Evolutionary conservation across 2,888 invertebrate genomes (phyloP).

Genomic region (Platycheirus albimanus): DNA sequence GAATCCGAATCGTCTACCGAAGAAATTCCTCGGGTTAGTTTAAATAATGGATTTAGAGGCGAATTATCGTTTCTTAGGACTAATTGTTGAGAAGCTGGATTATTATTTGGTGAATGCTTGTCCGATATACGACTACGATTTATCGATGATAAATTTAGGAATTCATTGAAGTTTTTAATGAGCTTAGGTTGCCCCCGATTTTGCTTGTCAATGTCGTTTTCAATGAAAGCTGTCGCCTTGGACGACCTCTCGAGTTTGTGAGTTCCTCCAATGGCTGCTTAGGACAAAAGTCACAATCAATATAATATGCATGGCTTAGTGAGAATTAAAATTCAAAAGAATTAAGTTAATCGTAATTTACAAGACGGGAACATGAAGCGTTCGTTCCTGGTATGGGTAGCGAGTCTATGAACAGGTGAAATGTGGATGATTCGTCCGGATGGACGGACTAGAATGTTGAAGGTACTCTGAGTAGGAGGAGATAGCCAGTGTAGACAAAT

Average conservation of each 20-base stretch:
- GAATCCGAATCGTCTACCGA: constrained; percentile 84
- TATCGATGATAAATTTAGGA: constrained; percentile 89
- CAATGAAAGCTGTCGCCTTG: constrained; percentile 23
- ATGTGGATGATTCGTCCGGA: no score
- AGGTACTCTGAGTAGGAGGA: no score
- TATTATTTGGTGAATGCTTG: constrained; percentile 66
- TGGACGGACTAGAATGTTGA: no score
- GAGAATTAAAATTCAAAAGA: no score
- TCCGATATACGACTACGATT: constrained; percentile 85
- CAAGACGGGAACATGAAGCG: no score
- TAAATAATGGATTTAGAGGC: constrained; percentile 81
- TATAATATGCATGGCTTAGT: background rate
- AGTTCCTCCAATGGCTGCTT: constrained; percentile 84
- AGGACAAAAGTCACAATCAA: background rate
- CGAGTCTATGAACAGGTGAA: no score
- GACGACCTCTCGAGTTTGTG: constrained; percentile 84
- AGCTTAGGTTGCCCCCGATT: constrained; percentile 82
- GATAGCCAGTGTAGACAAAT: no score
- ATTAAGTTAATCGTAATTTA: no score
- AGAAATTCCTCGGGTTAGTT: constrained; percentile 82
- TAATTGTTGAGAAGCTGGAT: background rate
- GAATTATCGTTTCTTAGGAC: constrained; percentile 39
- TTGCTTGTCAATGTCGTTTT: constrained; percentile 74
- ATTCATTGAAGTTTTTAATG: constrained; percentile 93
- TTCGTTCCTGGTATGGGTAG: no score